phyloP scores from a whole-genome alignment of 2,888 invertebrate species.

The Pharmacophagus antenor region DNA sequence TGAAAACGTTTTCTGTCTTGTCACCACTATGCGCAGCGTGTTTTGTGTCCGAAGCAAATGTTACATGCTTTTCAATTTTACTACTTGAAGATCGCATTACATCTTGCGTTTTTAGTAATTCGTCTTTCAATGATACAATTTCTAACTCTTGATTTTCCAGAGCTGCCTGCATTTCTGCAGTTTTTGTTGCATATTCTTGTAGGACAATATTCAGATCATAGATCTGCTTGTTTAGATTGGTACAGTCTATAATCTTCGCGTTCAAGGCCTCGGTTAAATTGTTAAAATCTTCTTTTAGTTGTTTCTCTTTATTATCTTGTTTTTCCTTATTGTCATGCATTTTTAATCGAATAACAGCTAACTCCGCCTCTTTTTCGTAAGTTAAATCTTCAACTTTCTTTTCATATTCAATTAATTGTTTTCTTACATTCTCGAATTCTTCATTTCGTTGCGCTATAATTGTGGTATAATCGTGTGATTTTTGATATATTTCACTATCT shows the following conservation, averaged over 20 bases:
- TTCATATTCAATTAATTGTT: slow-evolving; percentile 63
- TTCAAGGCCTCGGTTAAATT: slow-evolving; percentile 58
- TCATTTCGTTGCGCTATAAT: slow-evolving; percentile 60
- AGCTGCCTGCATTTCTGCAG: slow-evolving; percentile 80
- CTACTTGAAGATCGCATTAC: slow-evolving; percentile 52
- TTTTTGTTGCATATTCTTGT: slow-evolving; percentile 78
- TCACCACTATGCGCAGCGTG: too few species aligned
- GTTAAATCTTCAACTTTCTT: slow-evolving; percentile 71
- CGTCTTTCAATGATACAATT: slow-evolving; percentile 86
- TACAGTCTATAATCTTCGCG: slow-evolving; percentile 71
- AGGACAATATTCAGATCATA: slow-evolving; percentile 75
- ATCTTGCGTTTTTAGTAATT: slow-evolving; percentile 70
- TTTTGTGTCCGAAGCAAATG: slow-evolving; percentile 72
- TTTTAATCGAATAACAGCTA: slow-evolving; percentile 75
- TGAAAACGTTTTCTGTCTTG: slow-evolving; percentile 39
- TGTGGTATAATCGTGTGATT: slow-evolving; percentile 60
- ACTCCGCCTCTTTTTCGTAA: slow-evolving; percentile 77
- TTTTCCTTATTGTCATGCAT: slow-evolving; percentile 70
- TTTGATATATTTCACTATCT: slow-evolving; percentile 68
- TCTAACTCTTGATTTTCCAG: slow-evolving; percentile 86
- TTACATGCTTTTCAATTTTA: slow-evolving; percentile 71
- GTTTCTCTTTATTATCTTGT: slow-evolving; percentile 51
- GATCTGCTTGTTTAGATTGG: slow-evolving; percentile 72
- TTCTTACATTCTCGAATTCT: slow-evolving; percentile 67
- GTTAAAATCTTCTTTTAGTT: slow-evolving; percentile 53